Base-by-base conservation (phyloP, 2,113 vertebrate species). In the Ceuthmochares aereus region DNA sequence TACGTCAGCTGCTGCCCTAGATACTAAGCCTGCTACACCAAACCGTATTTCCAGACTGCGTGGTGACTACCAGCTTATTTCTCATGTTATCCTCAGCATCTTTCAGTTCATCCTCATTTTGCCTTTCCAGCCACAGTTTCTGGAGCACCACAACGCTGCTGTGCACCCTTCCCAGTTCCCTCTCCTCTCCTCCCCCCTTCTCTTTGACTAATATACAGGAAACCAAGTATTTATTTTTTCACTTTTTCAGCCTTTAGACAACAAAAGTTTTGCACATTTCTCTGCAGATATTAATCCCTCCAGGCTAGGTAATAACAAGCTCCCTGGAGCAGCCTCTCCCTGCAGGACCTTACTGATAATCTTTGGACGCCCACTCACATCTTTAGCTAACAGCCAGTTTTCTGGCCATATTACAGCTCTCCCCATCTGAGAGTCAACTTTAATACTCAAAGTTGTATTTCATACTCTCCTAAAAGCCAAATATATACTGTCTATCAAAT, bases 1-100 rank as follows among this genome's bases (percentile, higher is more conserved):
- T 32, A 40, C 78, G 47, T 88, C 94, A 95, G 82, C 82, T 2
- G 81, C 94, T 92, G 96, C 91, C 94, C 96, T 30, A 90, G 74
- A 93, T 85, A 67, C 85, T 1, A 8, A 36, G 30, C 3, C 88
- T 70, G 92, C 78, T 16, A 26, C 19, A 13, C 73, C 59, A 4
- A 19, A 32, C 4, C 0, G 6, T 3, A 9, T 40, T 69, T 16
- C 73, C 92, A 66, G 75, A 8, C 80, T 37, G 16, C 56, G n/a
- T 19, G 1, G 36, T 22, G 34, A 12, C 54, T 27, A 14, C 60
- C 84, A 32, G 64, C 4, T 21, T 1, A 12, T 23, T 43, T 7
- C 72, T 37, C 6, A 0, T 0, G 10, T 90, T n/a, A 25, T n/a
- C 68, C 88, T 68, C 83, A 16, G 47, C 79, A 15, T 8, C 73